phyloP scores from a whole-genome alignment of 2,888 invertebrate genomes.

The Micoletzkya japonica region DNA sequence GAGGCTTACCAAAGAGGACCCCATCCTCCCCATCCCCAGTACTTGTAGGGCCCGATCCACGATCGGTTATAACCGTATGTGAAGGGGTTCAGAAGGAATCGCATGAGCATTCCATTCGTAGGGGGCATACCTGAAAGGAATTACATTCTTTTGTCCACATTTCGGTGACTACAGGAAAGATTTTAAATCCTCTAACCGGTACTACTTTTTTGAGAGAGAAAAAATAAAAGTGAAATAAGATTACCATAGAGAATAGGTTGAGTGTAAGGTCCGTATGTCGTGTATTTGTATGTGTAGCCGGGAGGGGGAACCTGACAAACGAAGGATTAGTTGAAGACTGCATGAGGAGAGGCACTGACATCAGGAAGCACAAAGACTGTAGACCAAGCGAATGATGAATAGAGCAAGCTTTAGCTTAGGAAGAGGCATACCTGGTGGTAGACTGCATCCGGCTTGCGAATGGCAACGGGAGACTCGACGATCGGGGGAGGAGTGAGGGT shows the following conservation, averaged over 20 bases:
- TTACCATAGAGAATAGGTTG: slow-evolving; percentile 27
- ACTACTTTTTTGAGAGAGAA: too few relatives aligned
- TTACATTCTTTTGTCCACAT: too few relatives aligned
- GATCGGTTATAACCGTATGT: slow-evolving; percentile 25
- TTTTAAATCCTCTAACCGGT: not conserved
- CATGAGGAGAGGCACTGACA: not conserved
- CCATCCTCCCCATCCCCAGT: slow-evolving; percentile 46
- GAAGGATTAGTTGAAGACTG: not conserved
- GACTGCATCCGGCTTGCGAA: not conserved
- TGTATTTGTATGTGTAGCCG: slow-evolving; percentile 25
- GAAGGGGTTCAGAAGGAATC: slow-evolving; percentile 23
- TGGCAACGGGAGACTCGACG: slow-evolving; percentile 13
- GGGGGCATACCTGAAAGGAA: slow-evolving; percentile 46
- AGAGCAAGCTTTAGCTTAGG: not conserved
- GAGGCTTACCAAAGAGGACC: slow-evolving; percentile 56
- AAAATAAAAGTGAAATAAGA: too few relatives aligned
- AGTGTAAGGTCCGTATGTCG: slow-evolving; percentile 26
- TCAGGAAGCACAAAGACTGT: not conserved
- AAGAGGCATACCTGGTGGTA: slow-evolving; percentile 28
- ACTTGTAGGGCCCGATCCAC: slow-evolving; percentile 52
- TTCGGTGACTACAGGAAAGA: not conserved
- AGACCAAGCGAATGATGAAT: not conserved
- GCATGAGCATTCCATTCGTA: slow-evolving; percentile 46
- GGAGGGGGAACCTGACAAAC: slow-evolving; percentile 20
- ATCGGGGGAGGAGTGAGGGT: slow-evolving; percentile 25